Evolutionary conservation across 2,888 invertebrate genomes (phyloP).

Genomic region (Tipula unca): DNA sequence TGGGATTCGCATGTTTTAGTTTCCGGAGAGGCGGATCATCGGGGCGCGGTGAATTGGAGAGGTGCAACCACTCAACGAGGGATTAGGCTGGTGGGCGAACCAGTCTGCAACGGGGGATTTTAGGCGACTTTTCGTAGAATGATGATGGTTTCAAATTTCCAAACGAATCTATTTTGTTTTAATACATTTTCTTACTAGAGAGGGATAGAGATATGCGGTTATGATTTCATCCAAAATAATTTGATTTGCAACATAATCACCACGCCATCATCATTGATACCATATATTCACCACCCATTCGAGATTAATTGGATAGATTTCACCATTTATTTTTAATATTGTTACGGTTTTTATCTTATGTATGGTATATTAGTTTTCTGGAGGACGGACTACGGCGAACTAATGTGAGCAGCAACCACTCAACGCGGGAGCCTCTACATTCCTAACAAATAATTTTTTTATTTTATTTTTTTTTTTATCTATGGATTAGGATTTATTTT

Average conservation of each 20-base stretch:
- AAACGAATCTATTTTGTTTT: not conserved
- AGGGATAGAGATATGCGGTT: not conserved
- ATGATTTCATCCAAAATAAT: not conserved
- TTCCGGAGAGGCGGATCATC: not conserved
- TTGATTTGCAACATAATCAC: slow-evolving; percentile 8
- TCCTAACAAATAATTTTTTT: not conserved
- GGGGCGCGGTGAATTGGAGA: not conserved
- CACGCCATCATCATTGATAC: not conserved
- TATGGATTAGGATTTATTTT: not conserved
- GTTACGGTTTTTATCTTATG: not conserved
- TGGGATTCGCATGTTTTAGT: not conserved
- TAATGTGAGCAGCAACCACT: slow-evolving; percentile 14
- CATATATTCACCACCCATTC: not conserved
- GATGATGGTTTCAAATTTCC: not conserved
- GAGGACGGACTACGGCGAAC: not conserved
- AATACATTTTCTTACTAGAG: not conserved
- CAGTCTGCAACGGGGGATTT: not conserved
- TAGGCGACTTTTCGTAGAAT: not conserved
- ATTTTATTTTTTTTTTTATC: no score
- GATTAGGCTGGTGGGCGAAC: not conserved
- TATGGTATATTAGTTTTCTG: not conserved
- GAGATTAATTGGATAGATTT: not conserved
- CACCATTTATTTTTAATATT: not conserved
- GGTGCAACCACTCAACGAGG: slow-evolving; percentile 3
- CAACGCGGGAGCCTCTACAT: not conserved